These are phyloP conservation scores for Caenorhabditis latens DNA, from an alignment of 1,140 invertebrate genomes.

Conservation along the genomic window DNA sequence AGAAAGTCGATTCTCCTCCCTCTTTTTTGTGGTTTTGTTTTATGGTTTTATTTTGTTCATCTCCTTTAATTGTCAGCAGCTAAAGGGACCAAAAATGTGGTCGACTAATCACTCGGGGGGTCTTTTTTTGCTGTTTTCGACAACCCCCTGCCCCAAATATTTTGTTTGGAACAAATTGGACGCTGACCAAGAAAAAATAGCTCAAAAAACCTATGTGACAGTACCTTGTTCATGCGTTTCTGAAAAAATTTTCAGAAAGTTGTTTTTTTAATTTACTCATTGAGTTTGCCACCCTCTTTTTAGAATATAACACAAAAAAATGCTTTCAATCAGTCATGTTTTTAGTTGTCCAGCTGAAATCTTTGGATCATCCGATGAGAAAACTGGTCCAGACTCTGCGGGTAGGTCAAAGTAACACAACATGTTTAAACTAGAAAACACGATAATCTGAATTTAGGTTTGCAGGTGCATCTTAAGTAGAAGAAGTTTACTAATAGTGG, in stretches of 20 bases:
- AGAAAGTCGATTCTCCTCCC: background rate
- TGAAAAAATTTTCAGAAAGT: too few species aligned
- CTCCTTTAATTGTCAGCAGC: background rate
- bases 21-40: background rate
- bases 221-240: too few species aligned
- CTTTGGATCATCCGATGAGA: background rate
- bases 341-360: background rate
- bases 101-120: background rate
- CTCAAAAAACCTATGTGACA: background rate
- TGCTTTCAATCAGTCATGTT: too few species aligned
- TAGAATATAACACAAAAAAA: too few species aligned
- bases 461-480: background rate
- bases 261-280: too few species aligned
- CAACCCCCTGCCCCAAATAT: background rate
- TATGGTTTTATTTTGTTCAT: conserved; percentile 41
- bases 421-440: conserved; percentile 22
- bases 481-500: background rate
- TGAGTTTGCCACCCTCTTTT: too few species aligned
- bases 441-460: background rate
- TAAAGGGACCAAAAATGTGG: conserved; percentile 5
- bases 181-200: background rate
- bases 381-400: background rate
- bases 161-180: background rate
- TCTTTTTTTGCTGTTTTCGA: background rate
- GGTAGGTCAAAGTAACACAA: conserved; percentile 3